A percentile compares a stretch with the other conserved stretches of the same genome.
Conservation (phyloP, 2,797 vertebrate species). For the Chelmon rostratus region DNA sequence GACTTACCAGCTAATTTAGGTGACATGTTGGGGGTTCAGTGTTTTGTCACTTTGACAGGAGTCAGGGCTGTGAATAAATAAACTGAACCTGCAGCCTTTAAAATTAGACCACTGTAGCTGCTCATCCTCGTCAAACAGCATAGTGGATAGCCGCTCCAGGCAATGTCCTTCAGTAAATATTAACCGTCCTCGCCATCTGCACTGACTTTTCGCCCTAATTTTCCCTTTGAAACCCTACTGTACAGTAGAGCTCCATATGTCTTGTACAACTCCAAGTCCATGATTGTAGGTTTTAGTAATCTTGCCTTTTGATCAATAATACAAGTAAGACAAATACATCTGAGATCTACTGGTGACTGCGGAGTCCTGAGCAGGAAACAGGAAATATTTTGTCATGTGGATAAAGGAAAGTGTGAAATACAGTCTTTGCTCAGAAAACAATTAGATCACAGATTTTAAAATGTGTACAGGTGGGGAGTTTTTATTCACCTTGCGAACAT, state of each 20-base stretch:
- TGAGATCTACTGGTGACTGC: conserved; percentile 1
- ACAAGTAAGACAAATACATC: conserved; percentile 8
- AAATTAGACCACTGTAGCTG: conserved; percentile 36
- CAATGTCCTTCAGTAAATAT: conserved; percentile 56
- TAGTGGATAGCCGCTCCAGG: conserved; percentile 24
- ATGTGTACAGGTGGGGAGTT: neutral
- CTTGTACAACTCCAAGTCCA: neutral
- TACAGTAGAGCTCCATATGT: neutral
- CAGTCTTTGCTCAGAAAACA: conserved; percentile 8
- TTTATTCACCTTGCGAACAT: conserved; percentile 37
- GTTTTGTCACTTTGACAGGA: conserved; percentile 57
- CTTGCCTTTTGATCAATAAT: conserved; percentile 27
- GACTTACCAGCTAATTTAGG: conserved; percentile 49
- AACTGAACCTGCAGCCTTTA: conserved; percentile 44
- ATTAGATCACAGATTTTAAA: neutral
- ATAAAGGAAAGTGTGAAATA: neutral
- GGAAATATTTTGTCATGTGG: conserved; percentile 13
- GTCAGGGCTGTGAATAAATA: conserved; percentile 53
- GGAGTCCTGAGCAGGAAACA: neutral
- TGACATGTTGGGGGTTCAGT: conserved; percentile 21
- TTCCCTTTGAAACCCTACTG: conserved; percentile 12
- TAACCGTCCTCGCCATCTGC: conserved; percentile 36
- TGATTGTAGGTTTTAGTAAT: conserved; percentile 11
- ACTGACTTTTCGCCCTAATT: conserved; percentile 1
- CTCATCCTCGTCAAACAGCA: conserved; percentile 46